Evolutionary conservation across 2,797 vertebrate genomes (phyloP), one percentile per base, ranked within the genome.

Genomic region (Ceryle rudis): DNA sequence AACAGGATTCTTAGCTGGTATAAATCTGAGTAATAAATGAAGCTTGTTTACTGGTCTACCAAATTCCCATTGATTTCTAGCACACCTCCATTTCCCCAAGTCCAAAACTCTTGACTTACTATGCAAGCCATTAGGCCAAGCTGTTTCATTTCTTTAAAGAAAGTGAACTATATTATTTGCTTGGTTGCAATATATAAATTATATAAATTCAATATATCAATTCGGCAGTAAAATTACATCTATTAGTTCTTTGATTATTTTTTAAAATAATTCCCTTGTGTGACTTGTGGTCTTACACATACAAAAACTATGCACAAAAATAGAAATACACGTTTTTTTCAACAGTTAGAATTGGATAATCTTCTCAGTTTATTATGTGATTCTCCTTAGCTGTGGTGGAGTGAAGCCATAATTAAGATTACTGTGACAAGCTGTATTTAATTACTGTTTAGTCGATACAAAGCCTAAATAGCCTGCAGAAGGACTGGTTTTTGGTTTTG

Each of bases 401-500:
- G 60, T 73, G 80, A 89, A 89, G 70, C 77, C 60, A 57, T 91
- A 92, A 95, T 97, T 96, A 95, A 96, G 75, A 89, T 93, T 95
- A 85, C 65, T 93, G 89, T 7, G 15, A 87, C 95, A 66, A 93
- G 65, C 93, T 97, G 94, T 89, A 73, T 95, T 97, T 95, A 94
- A 96, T 96, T 97, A 95, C 49, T 94, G 64, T 33, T 91, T 95
- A 96, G 92, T 90, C 95, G 92, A 86, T 92, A 95, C 67, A 62
- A 90, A 90, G 83, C 64, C 69, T 87, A 92, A 97, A 94, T 91
- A 94, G 89, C 94, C 81, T 93, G 79, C 65, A 83, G 92, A 93
- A 87, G 71, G 13, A 18, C 20, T 82, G 19, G 46, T 25, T 67
- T 57, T 60, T 85, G 21, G 2, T 57, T 88, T 90, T 86, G 26